phyloP scores from a whole-genome alignment of 2,797 vertebrate species.

The Chaetophractus vellerosus region DNA sequence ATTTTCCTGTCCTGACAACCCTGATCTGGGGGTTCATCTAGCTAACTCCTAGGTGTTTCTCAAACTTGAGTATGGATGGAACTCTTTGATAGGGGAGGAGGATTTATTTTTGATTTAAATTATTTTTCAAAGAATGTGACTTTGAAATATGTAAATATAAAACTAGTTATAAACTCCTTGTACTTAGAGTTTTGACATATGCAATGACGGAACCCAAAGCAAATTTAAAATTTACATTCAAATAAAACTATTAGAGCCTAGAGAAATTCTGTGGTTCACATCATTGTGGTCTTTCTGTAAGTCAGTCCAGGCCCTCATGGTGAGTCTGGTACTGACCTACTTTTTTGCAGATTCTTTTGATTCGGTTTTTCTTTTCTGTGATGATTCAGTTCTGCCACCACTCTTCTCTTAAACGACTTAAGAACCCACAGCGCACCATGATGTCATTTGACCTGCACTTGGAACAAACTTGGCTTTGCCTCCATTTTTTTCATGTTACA shows the following conservation, averaged over 20 bases:
- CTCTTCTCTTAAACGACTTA: not conserved
- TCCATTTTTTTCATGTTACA: not conserved
- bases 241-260: not conserved
- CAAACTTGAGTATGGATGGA: not conserved
- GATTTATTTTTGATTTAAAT: not conserved
- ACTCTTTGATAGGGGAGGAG: not conserved
- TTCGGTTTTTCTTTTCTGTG: not conserved
- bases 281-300: not conserved
- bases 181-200: not conserved
- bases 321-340: not conserved
- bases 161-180: not conserved
- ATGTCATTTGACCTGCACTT: not conserved
- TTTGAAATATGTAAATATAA: slow-evolving; percentile 6
- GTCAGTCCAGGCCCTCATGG: not conserved
- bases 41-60: not conserved
- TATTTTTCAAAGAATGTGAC: slow-evolving; percentile 17
- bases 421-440: not conserved
- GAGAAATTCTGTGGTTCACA: not conserved
- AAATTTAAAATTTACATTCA: not conserved
- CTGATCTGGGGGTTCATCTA: not conserved
- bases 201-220: not conserved
- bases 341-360: not conserved
- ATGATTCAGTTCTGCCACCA: not conserved
- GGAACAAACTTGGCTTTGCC: not conserved
- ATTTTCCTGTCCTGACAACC: not conserved